Evolutionary conservation across 53 echinoderm and acorn worm species (phyloP).

Genomic region (Holothuria leucospilota): DNA sequence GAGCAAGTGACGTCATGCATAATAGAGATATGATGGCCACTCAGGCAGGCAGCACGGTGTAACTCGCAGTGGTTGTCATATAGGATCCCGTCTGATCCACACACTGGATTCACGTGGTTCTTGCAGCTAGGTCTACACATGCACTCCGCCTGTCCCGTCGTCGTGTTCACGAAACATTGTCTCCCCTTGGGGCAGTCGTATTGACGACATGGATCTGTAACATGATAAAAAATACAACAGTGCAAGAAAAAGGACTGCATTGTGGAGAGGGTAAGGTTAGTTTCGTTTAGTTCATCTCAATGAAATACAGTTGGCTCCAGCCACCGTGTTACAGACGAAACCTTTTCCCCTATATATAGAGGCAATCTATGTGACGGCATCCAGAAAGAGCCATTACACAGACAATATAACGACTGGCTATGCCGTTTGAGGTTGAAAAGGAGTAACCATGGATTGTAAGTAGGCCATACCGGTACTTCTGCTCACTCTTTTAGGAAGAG

Average conservation of each 20-base stretch:
- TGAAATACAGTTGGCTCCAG: too few relatives aligned
- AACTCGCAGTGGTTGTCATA: constrained; percentile 98
- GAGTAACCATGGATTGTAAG: too few relatives aligned
- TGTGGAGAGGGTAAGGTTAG: too few relatives aligned
- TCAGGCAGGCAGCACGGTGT: constrained; percentile 88
- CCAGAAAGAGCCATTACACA: too few relatives aligned
- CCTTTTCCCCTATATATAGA: too few relatives aligned
- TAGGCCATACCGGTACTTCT: too few relatives aligned
- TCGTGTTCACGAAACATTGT: constrained; percentile 80
- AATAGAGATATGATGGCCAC: constrained; percentile 66
- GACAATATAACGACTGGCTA: too few relatives aligned
- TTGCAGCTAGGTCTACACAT: constrained; percentile 80
- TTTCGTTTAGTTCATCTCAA: too few relatives aligned
- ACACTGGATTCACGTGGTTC: constrained; percentile 83
- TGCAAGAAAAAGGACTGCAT: not conserved
- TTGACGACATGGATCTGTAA: constrained; percentile 70
- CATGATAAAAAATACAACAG: not conserved
- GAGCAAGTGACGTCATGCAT: constrained; percentile 27
- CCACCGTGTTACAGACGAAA: too few relatives aligned
- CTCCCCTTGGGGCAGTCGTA: constrained; percentile 85
- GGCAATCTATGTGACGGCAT: too few relatives aligned
- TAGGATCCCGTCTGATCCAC: constrained; percentile 87
- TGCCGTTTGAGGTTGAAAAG: too few relatives aligned
- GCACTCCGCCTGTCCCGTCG: constrained; percentile 74
- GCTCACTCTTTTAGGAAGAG: too few relatives aligned